Conservation (phyloP, 2,888 invertebrate species). For the Protonemura montana region DNA sequence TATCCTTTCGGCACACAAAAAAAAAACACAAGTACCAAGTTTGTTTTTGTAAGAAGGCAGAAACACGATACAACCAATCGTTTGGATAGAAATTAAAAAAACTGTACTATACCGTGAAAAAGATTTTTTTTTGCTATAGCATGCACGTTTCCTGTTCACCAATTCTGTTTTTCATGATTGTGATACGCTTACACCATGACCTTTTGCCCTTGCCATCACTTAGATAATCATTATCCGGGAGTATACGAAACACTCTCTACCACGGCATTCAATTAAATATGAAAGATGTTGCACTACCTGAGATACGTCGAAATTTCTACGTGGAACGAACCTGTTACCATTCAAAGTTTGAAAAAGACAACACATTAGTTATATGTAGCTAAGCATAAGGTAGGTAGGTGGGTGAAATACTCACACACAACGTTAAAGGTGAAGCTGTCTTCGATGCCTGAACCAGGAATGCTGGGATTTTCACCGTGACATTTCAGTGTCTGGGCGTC, state of each 20-base stretch:
- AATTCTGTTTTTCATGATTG: no score
- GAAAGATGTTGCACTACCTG: background rate
- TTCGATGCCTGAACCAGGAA: conserved; percentile 78
- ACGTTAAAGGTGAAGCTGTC: conserved; percentile 85
- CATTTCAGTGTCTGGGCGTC: conserved; percentile 85
- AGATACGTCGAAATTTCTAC: background rate
- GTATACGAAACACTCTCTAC: background rate
- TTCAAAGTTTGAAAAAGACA: background rate
- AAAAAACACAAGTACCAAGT: no score
- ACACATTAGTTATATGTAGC: background rate
- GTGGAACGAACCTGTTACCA: background rate
- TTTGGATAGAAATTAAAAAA: no score
- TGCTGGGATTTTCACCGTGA: conserved; percentile 82
- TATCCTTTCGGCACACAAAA: no score
- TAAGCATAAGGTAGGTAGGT: background rate
- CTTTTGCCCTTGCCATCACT: background rate
- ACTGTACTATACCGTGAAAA: no score
- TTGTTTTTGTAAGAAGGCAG: no score
- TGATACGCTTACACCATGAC: background rate
- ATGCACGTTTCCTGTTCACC: no score
- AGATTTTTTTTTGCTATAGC: no score
- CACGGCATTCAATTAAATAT: background rate
- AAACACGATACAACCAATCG: no score
- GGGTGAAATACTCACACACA: conserved; percentile 76
- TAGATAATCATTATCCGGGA: background rate